These are phyloP conservation scores for Luperina nickerlii DNA, from an alignment of 2,888 invertebrate genomes.

Conservation along the genomic window DNA sequence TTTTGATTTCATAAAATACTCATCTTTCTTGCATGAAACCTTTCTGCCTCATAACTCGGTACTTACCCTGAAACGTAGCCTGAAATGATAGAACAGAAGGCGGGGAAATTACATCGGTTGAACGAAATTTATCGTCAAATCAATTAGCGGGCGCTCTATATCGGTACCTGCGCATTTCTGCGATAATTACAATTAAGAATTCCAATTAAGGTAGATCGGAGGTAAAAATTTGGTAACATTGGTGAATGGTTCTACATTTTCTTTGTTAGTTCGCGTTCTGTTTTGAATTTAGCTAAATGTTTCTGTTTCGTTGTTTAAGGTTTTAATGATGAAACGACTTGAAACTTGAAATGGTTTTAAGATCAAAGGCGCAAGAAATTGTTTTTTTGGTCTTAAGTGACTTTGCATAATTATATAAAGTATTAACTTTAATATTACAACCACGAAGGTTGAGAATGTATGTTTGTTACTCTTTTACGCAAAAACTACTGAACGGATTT, in stretches of 20 bases:
- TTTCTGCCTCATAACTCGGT: neutral
- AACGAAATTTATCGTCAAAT: constrained; percentile 67
- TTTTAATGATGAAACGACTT: constrained; percentile 18
- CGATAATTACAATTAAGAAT: constrained; percentile 67
- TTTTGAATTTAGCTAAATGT: constrained; percentile 12
- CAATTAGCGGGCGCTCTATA: constrained; percentile 63
- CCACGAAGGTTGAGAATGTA: no score
- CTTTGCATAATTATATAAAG: no score
- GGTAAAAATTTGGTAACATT: constrained; percentile 51
- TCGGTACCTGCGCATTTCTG: constrained; percentile 50
- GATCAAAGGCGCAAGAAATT: no score
- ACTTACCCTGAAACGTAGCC: constrained; percentile 12
- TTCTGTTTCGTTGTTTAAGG: constrained; percentile 8
- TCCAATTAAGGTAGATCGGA: constrained; percentile 56
- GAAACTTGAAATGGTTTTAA: constrained; percentile 6
- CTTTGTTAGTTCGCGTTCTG: constrained; percentile 20
- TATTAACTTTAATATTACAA: no score
- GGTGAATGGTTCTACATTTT: constrained; percentile 4
- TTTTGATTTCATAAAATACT: neutral
- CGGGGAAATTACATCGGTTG: constrained; percentile 55
- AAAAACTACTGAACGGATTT: no score
- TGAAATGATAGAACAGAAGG: constrained; percentile 1
- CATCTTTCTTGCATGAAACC: neutral
- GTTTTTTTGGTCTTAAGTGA: no score
- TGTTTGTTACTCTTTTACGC: no score